These are phyloP conservation scores for Adineta ricciae DNA, from an alignment of 2,888 invertebrate genomes.

Conservation along the genomic window DNA sequence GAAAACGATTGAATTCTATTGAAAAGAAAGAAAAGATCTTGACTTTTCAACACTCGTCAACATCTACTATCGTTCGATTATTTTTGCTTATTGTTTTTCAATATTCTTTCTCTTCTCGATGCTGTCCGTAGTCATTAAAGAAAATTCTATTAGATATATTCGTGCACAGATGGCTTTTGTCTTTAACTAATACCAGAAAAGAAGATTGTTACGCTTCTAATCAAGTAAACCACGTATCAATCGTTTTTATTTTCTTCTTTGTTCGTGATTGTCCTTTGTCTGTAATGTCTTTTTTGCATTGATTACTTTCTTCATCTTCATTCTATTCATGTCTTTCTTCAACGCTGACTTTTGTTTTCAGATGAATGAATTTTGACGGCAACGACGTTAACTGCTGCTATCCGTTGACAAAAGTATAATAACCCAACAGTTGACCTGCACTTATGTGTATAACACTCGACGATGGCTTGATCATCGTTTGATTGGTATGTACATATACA, in stretches of 20 bases:
- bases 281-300: not conserved
- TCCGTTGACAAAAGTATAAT: not conserved
- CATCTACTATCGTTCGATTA: not conserved
- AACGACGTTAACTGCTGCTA: not conserved
- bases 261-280: not conserved
- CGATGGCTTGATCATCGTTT: not conserved
- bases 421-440: not conserved
- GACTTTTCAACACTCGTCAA: not conserved
- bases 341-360: not conserved
- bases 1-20: not conserved
- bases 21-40: not conserved
- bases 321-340: not conserved
- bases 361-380: not conserved
- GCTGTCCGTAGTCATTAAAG: not conserved
- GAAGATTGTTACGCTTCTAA: not conserved
- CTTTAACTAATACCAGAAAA: not conserved
- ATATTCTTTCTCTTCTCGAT: not conserved
- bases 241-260: not conserved
- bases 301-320: not conserved
- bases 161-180: not conserved
- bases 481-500: not conserved
- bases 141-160: not conserved
- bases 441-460: not conserved
- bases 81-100: not conserved
- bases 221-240: not conserved